Conservation (phyloP, 2,797 vertebrate species). For the Cygnus olor region DNA sequence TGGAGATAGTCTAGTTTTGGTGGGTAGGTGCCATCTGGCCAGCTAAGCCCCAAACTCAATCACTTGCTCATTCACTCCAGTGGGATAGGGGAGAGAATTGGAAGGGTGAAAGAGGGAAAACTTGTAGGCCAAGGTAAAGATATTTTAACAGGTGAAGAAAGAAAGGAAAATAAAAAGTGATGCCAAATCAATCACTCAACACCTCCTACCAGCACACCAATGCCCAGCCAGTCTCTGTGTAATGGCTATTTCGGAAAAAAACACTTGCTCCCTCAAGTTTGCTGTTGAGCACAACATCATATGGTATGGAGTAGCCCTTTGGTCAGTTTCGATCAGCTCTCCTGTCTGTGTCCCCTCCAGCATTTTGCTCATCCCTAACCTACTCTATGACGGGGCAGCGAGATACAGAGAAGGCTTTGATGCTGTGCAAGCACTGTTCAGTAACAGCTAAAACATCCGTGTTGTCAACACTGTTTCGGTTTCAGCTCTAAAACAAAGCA, state of each 20-base stretch:
- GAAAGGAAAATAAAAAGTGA: not conserved
- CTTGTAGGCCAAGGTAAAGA: not conserved
- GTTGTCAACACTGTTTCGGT: not conserved
- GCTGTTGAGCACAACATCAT: not conserved
- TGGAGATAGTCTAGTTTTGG: not conserved
- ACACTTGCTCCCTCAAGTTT: fast-evolving
- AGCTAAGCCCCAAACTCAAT: not conserved
- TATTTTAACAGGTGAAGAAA: not conserved
- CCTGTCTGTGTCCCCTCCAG: not conserved
- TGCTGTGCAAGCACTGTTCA: not conserved
- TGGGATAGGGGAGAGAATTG: not conserved
- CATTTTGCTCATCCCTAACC: not conserved
- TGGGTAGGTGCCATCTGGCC: not conserved
- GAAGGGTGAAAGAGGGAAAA: not conserved
- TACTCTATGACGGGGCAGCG: fast-evolving
- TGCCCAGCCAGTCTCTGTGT: not conserved
- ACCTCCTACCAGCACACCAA: not conserved
- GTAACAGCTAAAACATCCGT: not conserved
- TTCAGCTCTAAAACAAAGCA: not conserved
- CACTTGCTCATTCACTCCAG: not conserved
- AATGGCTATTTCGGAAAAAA: not conserved
- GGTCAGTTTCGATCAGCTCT: not conserved
- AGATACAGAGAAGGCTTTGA: not conserved
- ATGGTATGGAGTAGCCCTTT: not conserved
- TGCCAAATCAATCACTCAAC: not conserved